These are phyloP conservation scores for Coenobita brevimanus DNA, from an alignment of 1,140 invertebrate species.

Conservation along the genomic window DNA sequence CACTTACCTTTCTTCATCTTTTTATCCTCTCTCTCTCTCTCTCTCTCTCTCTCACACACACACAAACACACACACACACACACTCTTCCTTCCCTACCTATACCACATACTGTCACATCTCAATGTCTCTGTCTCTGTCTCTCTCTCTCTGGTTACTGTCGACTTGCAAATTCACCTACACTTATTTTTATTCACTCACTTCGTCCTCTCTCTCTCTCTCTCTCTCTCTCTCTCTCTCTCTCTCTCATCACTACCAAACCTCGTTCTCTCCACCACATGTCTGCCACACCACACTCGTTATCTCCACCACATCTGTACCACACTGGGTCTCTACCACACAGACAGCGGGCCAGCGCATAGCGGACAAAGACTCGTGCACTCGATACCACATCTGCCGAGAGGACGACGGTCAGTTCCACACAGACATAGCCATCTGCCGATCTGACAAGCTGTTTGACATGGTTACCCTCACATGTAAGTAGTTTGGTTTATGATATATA, in stretches of 20 bases:
- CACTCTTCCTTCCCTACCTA: too few species aligned
- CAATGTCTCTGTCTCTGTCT: neutral
- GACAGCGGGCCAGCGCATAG: constrained; percentile 6
- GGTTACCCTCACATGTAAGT: constrained; percentile 57
- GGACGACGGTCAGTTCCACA: constrained; percentile 32
- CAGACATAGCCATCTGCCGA: constrained; percentile 56
- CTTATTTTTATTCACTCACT: neutral
- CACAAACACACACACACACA: too few species aligned
- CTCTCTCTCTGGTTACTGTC: neutral
- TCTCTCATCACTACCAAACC: neutral
- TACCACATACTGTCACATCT: neutral
- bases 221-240: constrained; percentile 6
- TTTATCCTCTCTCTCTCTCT: neutral
- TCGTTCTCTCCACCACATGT: too few species aligned
- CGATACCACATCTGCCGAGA: constrained; percentile 53
- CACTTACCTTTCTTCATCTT: too few species aligned
- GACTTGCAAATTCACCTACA: neutral
- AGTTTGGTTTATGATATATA: too few species aligned
- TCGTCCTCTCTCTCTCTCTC: neutral
- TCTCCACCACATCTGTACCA: neutral
- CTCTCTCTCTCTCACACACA: too few species aligned
- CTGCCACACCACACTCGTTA: too few species aligned
- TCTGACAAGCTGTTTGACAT: constrained; percentile 55
- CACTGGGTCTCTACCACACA: neutral
- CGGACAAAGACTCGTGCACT: constrained; percentile 60